Conservation (phyloP, 2,888 invertebrate genomes). For the Camponotus fellah region DNA sequence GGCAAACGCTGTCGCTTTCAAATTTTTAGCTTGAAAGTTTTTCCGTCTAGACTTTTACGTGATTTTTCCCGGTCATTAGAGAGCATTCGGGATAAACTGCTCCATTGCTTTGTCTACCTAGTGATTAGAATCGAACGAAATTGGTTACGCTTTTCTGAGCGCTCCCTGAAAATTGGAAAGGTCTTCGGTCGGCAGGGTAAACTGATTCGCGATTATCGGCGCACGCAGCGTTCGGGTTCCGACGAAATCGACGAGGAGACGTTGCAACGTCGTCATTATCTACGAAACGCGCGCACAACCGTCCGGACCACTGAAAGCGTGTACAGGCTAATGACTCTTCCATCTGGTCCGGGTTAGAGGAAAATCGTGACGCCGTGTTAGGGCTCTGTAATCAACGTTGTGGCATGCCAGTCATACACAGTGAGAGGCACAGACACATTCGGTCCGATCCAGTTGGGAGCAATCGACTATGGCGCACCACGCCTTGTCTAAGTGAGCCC, state of each 20-base stretch:
- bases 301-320: constrained; percentile 61
- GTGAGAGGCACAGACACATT: constrained; percentile 80
- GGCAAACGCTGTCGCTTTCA: neutral
- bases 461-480: constrained; percentile 74
- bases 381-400: constrained; percentile 78
- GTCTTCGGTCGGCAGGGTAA: constrained; percentile 15
- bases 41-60: neutral
- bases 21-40: neutral
- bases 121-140: constrained; percentile 14
- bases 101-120: constrained; percentile 15
- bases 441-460: constrained; percentile 74
- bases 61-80: neutral
- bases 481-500: constrained; percentile 77
- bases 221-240: neutral
- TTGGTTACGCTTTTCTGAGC: constrained; percentile 23
- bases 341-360: constrained; percentile 68
- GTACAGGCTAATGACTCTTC: constrained; percentile 78
- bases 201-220: constrained; percentile 36
- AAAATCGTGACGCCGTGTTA: constrained; percentile 81
- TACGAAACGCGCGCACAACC: constrained; percentile 43
- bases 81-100: neutral
- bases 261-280: constrained; percentile 64
- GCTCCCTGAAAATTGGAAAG: constrained; percentile 47
- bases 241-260: constrained; percentile 55
- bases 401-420: constrained; percentile 80